Base-by-base conservation (phyloP, 2,888 invertebrate species). In the Nemotelus pantherinus region DNA sequence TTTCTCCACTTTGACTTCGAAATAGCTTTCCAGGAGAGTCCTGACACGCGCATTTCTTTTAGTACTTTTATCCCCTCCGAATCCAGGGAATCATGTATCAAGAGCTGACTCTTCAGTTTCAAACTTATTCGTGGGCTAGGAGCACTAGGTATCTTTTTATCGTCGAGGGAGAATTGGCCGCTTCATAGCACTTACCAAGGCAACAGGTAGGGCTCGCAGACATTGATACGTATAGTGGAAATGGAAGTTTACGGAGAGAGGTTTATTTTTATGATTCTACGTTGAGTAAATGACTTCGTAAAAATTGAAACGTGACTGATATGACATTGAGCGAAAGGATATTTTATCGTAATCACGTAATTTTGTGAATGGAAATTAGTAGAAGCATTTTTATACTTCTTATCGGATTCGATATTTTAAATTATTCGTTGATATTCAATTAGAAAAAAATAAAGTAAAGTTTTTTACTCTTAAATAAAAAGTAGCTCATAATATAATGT, bases 201-300 rank as follows among this genome's bases (percentile, higher is more conserved):
- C 74, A 74, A 74, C 74, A 74, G 74, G 74, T 74, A 63, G 60
- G 47, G 47, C 25, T 45, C 67, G n/a, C 63, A 67, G 50, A 43
- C 43, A 44, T 4, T 25, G 57, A 43, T 10, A 41, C 41, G 43
- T 41, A 41, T 10, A 41, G 39, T 25, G 43, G 55, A 41, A n/a
- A 6, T 55, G 9, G 3, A 63, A 6, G 63, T 43, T 6, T 7
- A 63, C 6, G 43, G 63, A 63, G 43, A 68, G 5, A 4, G 68
- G n/a, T 45, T 47, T 10, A 45, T 67, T 47, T 67, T 67, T 60
- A 50, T 50, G 50, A 50, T 60, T 60, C 25, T 60, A 10, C n/a
- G 10, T 63, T 6, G 41, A 63, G 9, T 6, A 41, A 63, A 63
- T 41, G 63, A 63, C 41, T 6, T 43, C 43, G 43, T 63, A 63